Evolutionary conservation across 1,140 invertebrate species (phyloP), one percentile per base, ranked within the genome.

Genomic region (Drosophila ogumai): DNA sequence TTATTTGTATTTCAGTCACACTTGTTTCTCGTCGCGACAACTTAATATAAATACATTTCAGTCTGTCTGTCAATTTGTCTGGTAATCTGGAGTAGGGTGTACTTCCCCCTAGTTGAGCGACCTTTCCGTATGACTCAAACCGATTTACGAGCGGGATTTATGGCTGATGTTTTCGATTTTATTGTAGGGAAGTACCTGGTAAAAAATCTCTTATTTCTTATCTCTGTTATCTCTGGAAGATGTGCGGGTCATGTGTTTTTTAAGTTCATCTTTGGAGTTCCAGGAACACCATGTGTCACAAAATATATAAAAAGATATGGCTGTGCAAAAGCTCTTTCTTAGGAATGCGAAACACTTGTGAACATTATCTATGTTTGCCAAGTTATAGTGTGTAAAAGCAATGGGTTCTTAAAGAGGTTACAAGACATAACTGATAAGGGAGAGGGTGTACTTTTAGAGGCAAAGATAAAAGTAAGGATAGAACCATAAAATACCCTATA

Each of bases 101-200:
- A 72, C 44, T 72, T 72, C 69, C 69, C 68, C 68, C 44, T 67
- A 69, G 63, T 69, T 67, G 43, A 36, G 36, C 52, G 67, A 59
- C 54, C 69, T 72, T 46, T 58, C n/a, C 38, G 4, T 17, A 34
- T 72, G 67, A 72, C 68, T 72, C 68, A 72, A 50, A 22, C 6
- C 41, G 10, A 41, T 40, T 72, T 1, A 44, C 63, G n/a, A 32
- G 28, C 15, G 28, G 31, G 49, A 54, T 69, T 72, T 49, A 43
- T 31, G 38, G 34, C 46, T 22, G 15, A 63, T 68, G 61, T 44
- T 54, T 25, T 41, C 12, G 38, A 38, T 67, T 71, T 67, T 38
- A 38, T 46, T 56, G 67, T 55, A 25, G 64, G 68, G 66, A 72
- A 72, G 44, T 36, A 58, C 68, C 66, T 31, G 63, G 4, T 12